These are phyloP conservation scores for Eueides isabella DNA, from an alignment of 1,140 invertebrate genomes.

Conservation along the genomic window DNA sequence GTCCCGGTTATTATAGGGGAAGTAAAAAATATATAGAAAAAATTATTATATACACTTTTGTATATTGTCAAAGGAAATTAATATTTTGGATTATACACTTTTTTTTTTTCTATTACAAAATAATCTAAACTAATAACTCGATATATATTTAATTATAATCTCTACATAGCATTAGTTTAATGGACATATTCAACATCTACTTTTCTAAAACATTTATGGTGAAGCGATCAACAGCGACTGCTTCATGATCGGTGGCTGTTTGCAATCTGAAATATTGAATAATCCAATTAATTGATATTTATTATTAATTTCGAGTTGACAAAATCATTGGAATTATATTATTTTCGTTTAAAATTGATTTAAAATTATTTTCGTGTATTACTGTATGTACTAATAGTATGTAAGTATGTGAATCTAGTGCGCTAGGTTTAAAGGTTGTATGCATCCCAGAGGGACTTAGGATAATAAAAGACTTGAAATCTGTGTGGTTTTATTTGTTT, in stretches of 20 bases:
- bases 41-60: background rate
- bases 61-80: background rate
- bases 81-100: background rate
- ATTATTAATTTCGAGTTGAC: background rate
- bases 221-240: background rate
- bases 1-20: too few species aligned
- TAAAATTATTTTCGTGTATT: slow-evolving; percentile 1
- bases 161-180: background rate
- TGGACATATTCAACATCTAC: background rate
- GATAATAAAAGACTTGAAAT: slow-evolving; percentile 41
- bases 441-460: slow-evolving; percentile 36
- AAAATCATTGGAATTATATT: background rate
- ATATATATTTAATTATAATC: background rate
- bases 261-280: background rate
- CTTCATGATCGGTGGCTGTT: background rate
- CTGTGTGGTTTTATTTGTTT: slow-evolving; percentile 21
- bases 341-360: background rate
- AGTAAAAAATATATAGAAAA: too few species aligned
- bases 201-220: background rate
- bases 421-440: slow-evolving; percentile 35
- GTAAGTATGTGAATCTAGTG: slow-evolving; percentile 27
- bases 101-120: background rate
- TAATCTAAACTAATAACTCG: slow-evolving; percentile 2
- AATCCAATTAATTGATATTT: slow-evolving; percentile 7
- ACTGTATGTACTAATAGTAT: background rate